A percentile compares a stretch with the other conserved stretches of the same genome.
Evolutionary conservation across 1,140 invertebrate species (phyloP).

Genomic region (Hylyphantes graminicola): DNA sequence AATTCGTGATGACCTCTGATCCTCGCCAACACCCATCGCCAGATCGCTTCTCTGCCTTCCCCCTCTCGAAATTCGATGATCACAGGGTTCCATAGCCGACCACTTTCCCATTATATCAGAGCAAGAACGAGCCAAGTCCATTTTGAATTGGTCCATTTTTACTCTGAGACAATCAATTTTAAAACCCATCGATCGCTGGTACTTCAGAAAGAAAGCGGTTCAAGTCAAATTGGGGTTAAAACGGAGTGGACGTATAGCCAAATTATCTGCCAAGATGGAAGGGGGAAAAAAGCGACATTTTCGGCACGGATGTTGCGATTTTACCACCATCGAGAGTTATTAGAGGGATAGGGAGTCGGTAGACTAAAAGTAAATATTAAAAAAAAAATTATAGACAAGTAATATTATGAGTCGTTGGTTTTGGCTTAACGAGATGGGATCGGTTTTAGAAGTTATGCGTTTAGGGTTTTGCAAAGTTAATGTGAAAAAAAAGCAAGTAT

Average conservation of each 20-base stretch:
- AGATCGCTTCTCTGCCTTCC: background rate
- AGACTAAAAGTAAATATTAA: background rate
- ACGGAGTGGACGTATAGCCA: background rate
- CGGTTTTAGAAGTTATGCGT: too few species aligned
- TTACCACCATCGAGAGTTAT: slow-evolving; percentile 22
- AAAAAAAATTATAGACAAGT: background rate
- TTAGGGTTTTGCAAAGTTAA: too few species aligned
- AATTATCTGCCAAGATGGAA: slow-evolving; percentile 9
- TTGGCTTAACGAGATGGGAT: slow-evolving; percentile 15
- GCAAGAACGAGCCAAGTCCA: too few species aligned
- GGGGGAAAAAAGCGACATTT: slow-evolving; percentile 33
- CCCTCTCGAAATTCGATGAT: slow-evolving; percentile 26
- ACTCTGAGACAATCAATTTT: too few species aligned
- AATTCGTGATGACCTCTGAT: slow-evolving; percentile 32
- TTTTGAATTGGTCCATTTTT: too few species aligned
- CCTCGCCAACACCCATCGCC: slow-evolving; percentile 30
- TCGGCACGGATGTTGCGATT: slow-evolving; percentile 33
- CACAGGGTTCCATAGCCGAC: slow-evolving; percentile 28
- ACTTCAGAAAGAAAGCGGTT: too few species aligned
- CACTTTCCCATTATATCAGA: background rate
- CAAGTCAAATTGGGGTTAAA: too few species aligned
- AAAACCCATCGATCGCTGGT: too few species aligned
- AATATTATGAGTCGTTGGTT: background rate
- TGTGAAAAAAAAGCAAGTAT: too few species aligned
- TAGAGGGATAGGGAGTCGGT: background rate